Evolutionary conservation across 2,797 vertebrate genomes (phyloP).

Genomic region (Spondyliosoma cantharus): DNA sequence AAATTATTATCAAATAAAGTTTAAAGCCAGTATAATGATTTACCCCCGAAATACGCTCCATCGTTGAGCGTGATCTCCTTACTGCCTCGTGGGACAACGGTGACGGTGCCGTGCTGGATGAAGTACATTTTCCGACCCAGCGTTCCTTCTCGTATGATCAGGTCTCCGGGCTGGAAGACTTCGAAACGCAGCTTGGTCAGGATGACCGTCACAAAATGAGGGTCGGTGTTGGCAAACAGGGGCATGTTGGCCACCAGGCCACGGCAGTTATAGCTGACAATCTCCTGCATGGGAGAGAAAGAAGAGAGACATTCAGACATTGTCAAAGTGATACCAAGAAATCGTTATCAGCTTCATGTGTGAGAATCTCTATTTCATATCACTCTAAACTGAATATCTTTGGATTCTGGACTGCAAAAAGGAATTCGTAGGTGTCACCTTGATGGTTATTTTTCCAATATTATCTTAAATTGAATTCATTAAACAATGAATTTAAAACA

Average conservation of each 20-base stretch:
- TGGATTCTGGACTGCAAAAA: background rate
- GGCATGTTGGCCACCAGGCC: conserved; percentile 95
- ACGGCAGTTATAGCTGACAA: conserved; percentile 93
- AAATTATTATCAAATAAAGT: background rate
- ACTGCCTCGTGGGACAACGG: conserved; percentile 87
- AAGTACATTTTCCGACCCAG: conserved; percentile 96
- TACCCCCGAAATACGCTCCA: conserved; percentile 93
- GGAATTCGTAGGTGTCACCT: too few species aligned
- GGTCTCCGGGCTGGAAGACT: conserved; percentile 90
- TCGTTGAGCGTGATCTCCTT: conserved; percentile 89
- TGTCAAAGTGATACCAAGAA: background rate
- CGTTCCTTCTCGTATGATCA: conserved; percentile 91
- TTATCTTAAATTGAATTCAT: too few species aligned
- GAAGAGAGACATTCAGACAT: conserved; percentile 5
- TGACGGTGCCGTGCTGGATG: conserved; percentile 92
- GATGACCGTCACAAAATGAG: conserved; percentile 94
- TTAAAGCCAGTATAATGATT: conserved; percentile 45
- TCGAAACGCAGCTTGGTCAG: conserved; percentile 93
- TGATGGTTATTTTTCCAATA: too few species aligned
- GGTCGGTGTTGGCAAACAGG: conserved; percentile 89
- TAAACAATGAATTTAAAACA: background rate
- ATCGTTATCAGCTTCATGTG: background rate
- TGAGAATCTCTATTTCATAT: too few species aligned
- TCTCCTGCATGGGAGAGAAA: conserved; percentile 83
- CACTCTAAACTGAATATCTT: background rate